These are phyloP conservation scores for Leucophenga montana DNA, from an alignment of 2,888 invertebrate genomes.

Conservation along the genomic window DNA sequence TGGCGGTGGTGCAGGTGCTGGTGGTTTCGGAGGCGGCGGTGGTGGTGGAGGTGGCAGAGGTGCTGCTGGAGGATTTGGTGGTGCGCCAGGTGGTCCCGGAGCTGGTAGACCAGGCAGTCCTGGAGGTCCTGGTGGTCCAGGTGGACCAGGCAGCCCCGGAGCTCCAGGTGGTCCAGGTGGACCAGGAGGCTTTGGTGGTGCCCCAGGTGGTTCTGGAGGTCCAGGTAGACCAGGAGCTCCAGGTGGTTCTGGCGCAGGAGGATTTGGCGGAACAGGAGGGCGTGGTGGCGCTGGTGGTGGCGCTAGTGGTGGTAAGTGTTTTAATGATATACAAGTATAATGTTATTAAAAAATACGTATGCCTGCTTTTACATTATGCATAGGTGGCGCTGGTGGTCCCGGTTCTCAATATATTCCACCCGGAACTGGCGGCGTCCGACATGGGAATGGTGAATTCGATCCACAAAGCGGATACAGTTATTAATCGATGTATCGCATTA, in stretches of 20 bases:
- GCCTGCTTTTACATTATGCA: slow-evolving; percentile 35
- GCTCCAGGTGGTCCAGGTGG: slow-evolving; percentile 30
- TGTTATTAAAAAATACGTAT: slow-evolving; percentile 4
- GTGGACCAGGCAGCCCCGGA: slow-evolving; percentile 34
- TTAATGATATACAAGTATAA: neutral
- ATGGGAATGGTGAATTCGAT: slow-evolving; percentile 73
- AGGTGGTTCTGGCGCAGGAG: slow-evolving; percentile 46
- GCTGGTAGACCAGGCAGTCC: slow-evolving; percentile 28
- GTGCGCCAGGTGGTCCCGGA: slow-evolving; percentile 36
- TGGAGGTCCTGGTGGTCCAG: slow-evolving; percentile 34
- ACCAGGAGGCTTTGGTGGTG: slow-evolving; percentile 29
- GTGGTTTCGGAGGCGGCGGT: slow-evolving; percentile 31
- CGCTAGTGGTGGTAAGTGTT: slow-evolving; percentile 8
- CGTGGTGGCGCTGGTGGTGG: slow-evolving; percentile 28
- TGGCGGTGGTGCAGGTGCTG: slow-evolving; percentile 26
- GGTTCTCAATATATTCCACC: slow-evolving; percentile 58
- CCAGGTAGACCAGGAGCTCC: slow-evolving; percentile 31
- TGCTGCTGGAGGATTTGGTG: slow-evolving; percentile 30
- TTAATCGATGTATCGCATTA: slow-evolving; percentile 55
- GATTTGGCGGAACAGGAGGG: slow-evolving; percentile 14
- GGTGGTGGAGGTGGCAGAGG: slow-evolving; percentile 24
- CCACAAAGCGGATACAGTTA: slow-evolving; percentile 74
- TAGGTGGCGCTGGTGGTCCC: slow-evolving; percentile 55
- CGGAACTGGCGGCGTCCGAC: slow-evolving; percentile 54
- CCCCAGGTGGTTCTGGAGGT: slow-evolving; percentile 49